A percentile compares a stretch with the other conserved stretches of the same genome.
phyloP scores from a whole-genome alignment of 2,113 vertebrate genomes.

The Jaculus jaculus region DNA sequence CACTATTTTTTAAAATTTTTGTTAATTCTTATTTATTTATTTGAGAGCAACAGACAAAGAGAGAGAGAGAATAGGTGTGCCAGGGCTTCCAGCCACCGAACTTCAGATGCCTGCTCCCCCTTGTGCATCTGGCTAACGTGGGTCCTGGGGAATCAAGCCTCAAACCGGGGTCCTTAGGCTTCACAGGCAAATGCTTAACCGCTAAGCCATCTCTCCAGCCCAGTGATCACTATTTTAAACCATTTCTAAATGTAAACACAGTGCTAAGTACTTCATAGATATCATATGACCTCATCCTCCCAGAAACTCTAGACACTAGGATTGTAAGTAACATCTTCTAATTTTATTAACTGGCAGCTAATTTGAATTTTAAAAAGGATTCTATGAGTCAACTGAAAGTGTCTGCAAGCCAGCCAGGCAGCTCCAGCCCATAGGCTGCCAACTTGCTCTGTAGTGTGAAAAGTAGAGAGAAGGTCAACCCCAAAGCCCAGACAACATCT shows the following conservation, averaged over 20 bases:
- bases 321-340: not conserved
- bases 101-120: no score
- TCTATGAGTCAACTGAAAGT: not conserved
- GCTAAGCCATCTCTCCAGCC: no score
- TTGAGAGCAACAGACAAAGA: no score
- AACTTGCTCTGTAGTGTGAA: not conserved
- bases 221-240: not conserved
- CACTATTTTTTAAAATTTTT: no score
- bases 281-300: constrained; percentile 3
- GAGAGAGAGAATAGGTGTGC: no score
- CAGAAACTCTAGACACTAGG: not conserved
- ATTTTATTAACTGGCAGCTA: constrained; percentile 19
- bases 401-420: not conserved
- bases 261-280: not conserved
- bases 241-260: not conserved
- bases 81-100: no score
- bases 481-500: constrained; percentile 42
- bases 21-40: no score
- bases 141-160: no score
- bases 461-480: constrained; percentile 38
- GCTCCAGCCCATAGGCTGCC: not conserved
- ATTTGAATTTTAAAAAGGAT: constrained; percentile 2
- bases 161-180: no score
- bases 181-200: no score
- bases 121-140: no score